These are phyloP conservation scores for Heteromormyrus szaboi DNA, from an alignment of 2,797 vertebrate genomes.

Conservation along the genomic window DNA sequence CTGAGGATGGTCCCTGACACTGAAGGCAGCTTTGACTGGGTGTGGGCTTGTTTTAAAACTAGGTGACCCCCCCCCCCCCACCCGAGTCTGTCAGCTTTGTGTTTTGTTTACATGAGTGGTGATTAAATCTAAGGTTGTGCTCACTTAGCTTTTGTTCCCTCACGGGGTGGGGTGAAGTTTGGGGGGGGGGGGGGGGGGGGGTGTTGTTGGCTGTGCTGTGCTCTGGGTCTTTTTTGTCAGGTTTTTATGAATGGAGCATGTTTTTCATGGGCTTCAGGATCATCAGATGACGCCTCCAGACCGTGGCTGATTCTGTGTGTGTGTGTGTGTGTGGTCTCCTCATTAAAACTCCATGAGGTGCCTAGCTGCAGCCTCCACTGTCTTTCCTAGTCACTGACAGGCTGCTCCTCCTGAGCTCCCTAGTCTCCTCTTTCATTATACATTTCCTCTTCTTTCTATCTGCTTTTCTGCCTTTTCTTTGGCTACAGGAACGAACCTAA, in stretches of 20 bases:
- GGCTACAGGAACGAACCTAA: not conserved
- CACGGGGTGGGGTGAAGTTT: not conserved
- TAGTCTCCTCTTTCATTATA: not conserved
- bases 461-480: not conserved
- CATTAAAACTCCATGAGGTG: not conserved
- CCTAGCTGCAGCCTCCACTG: not conserved
- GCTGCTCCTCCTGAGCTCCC: not conserved
- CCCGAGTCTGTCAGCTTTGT: not conserved
- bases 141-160: not conserved
- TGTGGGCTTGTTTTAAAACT: not conserved
- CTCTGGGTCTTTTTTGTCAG: not conserved
- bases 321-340: not conserved
- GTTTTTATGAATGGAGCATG: not conserved
- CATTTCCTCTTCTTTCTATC: not conserved
- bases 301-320: not conserved
- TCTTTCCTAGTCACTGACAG: not conserved
- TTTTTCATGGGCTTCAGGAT: not conserved
- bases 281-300: not conserved
- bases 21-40: not conserved
- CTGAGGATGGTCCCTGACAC: not conserved
- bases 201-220: not conserved
- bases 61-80: not conserved
- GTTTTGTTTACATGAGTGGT: not conserved
- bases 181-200: not conserved
- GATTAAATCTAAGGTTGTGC: not conserved